Evolutionary conservation across 2,797 vertebrate species (phyloP).

Genomic region (Leucoraja ocellata): DNA sequence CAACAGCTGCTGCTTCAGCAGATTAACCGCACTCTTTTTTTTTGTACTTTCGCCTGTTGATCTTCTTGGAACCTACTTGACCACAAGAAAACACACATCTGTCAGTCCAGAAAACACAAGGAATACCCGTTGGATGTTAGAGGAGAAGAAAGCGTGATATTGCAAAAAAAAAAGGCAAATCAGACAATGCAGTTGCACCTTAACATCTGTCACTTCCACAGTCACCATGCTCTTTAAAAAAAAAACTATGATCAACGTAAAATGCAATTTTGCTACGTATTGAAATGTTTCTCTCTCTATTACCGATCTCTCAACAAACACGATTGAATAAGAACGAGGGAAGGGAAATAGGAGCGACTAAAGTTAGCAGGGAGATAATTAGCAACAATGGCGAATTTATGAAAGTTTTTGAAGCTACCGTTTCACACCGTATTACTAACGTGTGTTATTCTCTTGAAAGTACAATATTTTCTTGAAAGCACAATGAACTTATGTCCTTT

Average conservation of each 20-base stretch:
- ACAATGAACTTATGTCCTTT: not conserved
- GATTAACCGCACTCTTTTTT: slow-evolving; percentile 65
- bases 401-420: not conserved
- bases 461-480: not conserved
- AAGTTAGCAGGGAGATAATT: not conserved
- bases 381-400: not conserved
- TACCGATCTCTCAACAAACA: not conserved
- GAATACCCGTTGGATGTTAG: not conserved
- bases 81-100: slow-evolving; percentile 51
- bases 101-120: not conserved
- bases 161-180: too few relatives aligned
- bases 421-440: not conserved
- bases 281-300: not conserved
- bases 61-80: slow-evolving; percentile 66
- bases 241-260: not conserved
- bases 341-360: not conserved
- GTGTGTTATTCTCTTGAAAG: not conserved
- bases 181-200: not conserved
- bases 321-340: not conserved
- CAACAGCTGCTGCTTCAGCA: slow-evolving; percentile 75
- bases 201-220: not conserved
- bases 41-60: slow-evolving; percentile 70
- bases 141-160: not conserved
- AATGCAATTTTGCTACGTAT: not conserved
- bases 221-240: not conserved